phyloP scores from a whole-genome alignment of 1,140 invertebrate genomes.

The Neodiprion lecontei region DNA sequence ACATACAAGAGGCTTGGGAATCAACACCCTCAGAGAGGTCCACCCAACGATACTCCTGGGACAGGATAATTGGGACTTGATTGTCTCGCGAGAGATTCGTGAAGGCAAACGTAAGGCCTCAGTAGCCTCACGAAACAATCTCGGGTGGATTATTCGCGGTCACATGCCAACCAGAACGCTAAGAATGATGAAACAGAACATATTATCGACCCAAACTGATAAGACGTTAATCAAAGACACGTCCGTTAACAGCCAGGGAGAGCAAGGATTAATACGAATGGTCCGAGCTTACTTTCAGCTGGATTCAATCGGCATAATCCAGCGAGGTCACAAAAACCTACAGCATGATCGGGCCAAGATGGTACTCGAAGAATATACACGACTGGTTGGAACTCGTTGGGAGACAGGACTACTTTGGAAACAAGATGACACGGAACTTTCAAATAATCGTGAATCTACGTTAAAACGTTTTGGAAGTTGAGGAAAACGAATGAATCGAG shows the following conservation, averaged over 20 bases:
- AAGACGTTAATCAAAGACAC: neutral
- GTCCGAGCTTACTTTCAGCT: neutral
- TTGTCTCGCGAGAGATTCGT: constrained; percentile 17
- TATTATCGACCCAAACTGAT: neutral
- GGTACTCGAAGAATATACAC: neutral
- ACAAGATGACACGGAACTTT: neutral
- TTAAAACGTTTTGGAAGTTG: neutral
- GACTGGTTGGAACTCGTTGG: neutral
- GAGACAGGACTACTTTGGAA: neutral
- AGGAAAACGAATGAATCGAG: neutral
- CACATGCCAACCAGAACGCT: neutral
- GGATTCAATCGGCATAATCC: neutral
- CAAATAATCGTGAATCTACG: neutral
- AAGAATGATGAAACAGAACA: neutral
- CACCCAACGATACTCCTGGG: constrained; percentile 6
- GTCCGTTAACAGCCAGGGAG: neutral
- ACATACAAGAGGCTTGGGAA: neutral
- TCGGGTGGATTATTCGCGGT: constrained; percentile 24
- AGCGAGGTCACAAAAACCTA: neutral
- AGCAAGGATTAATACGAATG: neutral
- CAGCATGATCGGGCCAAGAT: neutral
- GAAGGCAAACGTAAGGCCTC: constrained; percentile 11
- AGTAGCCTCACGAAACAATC: constrained; percentile 4
- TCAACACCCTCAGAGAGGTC: neutral
- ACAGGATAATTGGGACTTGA: neutral